These are phyloP conservation scores for Myiothlypis chrysogaster DNA, from an alignment of 2,797 vertebrate species.

Conservation along the genomic window DNA sequence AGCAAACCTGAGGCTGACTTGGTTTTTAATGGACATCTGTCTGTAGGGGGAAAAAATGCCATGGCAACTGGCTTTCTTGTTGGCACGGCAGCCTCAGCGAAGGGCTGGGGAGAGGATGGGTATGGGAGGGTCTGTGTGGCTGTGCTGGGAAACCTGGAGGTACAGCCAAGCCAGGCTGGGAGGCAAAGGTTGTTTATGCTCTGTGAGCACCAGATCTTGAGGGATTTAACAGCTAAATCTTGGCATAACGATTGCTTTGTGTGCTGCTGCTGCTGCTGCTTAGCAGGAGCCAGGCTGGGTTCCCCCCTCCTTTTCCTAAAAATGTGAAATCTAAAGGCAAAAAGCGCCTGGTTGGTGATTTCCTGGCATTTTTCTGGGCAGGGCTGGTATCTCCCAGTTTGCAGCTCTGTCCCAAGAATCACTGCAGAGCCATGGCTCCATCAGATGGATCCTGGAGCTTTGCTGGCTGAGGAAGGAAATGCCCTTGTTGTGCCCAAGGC, in stretches of 20 bases:
- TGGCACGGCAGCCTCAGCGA: conserved; percentile 20
- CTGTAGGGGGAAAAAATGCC: conserved; percentile 63
- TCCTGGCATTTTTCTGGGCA: background rate
- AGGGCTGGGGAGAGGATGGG: conserved; percentile 23
- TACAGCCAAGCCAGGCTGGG: background rate
- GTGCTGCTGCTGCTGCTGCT: background rate
- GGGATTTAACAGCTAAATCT: conserved; percentile 61
- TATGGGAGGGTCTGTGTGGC: background rate
- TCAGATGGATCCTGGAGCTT: background rate
- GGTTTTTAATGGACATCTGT: conserved; percentile 69
- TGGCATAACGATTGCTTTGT: conserved; percentile 60
- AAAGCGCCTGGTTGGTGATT: background rate
- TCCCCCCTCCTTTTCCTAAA: background rate
- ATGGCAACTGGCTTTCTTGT: conserved; percentile 61
- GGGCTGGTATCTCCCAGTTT: background rate
- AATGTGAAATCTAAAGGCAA: background rate
- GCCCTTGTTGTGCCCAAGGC: background rate
- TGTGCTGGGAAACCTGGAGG: background rate
- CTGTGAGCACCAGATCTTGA: conserved; percentile 41
- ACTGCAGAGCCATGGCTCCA: accelerated
- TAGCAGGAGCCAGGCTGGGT: background rate
- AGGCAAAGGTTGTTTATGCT: conserved; percentile 55
- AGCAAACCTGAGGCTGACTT: conserved; percentile 67
- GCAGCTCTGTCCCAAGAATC: background rate
- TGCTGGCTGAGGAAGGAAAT: background rate